Evolutionary conservation across 2,888 invertebrate genomes (phyloP).

Genomic region (Cephus sareptanus): DNA sequence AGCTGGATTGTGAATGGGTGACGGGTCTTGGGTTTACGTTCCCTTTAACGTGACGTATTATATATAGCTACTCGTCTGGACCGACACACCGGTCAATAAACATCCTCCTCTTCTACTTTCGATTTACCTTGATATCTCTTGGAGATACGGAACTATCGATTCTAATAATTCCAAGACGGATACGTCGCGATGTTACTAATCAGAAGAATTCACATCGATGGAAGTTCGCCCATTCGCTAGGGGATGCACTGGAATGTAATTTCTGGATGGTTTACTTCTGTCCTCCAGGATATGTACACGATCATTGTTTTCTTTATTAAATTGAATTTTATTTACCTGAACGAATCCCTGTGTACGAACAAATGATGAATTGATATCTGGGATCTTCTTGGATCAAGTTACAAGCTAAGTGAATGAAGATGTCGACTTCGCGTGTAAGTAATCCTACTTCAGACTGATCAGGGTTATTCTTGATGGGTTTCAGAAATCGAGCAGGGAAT

Average conservation of each 20-base stretch:
- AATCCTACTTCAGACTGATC: background rate
- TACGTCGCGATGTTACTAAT: background rate
- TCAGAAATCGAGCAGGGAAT: background rate
- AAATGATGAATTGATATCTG: background rate
- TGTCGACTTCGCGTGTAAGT: background rate
- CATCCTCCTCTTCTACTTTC: background rate
- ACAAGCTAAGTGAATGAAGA: background rate
- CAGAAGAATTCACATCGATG: background rate
- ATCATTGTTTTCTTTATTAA: background rate
- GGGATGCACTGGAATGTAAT: background rate
- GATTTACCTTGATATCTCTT: background rate
- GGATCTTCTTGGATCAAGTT: background rate
- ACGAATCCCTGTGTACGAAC: background rate
- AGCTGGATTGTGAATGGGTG: conserved; percentile 32
- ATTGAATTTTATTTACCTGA: background rate
- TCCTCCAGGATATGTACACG: background rate
- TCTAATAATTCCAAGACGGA: background rate
- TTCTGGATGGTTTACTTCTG: background rate
- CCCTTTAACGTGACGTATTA: conserved; percentile 26
- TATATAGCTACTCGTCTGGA: conserved; percentile 4
- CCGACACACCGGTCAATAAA: conserved; percentile 19
- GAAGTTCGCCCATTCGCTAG: background rate
- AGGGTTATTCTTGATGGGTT: background rate
- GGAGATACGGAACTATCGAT: background rate
- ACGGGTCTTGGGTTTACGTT: conserved; percentile 30